phyloP scores from a whole-genome alignment of 2,797 vertebrate species.

The Megaceryle alcyon region DNA sequence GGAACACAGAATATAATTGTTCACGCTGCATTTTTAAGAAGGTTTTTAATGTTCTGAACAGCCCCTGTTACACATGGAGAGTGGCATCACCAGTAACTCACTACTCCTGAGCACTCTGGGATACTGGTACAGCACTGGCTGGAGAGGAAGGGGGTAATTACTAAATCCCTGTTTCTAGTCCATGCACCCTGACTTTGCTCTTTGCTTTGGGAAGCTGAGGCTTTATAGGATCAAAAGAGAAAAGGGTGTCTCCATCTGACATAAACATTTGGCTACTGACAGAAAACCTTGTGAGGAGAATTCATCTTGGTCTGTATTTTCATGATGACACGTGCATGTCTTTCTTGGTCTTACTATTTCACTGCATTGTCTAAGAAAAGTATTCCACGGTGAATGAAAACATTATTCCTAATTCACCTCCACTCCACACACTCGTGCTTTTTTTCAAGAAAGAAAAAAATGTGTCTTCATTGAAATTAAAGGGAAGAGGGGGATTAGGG shows the following conservation, averaged over 20 bases:
- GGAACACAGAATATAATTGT: neutral
- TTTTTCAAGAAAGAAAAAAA: neutral
- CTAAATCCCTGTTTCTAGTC: neutral
- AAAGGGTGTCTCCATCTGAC: neutral
- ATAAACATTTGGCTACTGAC: neutral
- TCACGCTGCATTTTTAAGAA: neutral
- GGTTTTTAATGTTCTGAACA: neutral
- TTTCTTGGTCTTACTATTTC: neutral
- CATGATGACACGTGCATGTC: neutral
- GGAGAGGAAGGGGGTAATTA: neutral
- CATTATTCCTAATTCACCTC: neutral
- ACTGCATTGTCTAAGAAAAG: neutral
- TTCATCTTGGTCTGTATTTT: neutral
- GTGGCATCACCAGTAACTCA: neutral
- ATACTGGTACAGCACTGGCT: neutral
- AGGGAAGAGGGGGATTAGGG: too few species aligned
- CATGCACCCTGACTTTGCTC: neutral
- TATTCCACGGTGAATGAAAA: neutral
- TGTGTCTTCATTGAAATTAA: neutral
- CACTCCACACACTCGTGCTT: neutral
- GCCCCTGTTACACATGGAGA: neutral
- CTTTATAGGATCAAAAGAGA: neutral
- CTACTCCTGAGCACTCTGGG: neutral
- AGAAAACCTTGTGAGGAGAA: neutral
- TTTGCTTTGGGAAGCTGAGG: neutral